Evolutionary conservation across 2,113 vertebrate species (phyloP).

Genomic region (Cyphomyrus discorhynchus): DNA sequence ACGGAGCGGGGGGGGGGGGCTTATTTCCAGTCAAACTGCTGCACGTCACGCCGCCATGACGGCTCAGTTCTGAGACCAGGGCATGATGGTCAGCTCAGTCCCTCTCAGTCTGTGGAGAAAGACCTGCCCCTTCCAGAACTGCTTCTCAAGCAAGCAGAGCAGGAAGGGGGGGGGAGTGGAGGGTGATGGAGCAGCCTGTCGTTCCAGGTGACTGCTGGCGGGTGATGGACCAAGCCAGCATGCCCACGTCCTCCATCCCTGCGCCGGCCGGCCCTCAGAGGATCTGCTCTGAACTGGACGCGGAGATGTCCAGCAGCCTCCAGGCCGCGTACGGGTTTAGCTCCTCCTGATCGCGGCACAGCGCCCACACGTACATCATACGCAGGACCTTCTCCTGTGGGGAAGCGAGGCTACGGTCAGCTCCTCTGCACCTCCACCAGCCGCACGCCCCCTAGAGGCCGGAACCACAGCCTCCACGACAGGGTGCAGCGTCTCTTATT

Average conservation of each 20-base stretch:
- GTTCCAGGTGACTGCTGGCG: no score
- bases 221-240: not conserved
- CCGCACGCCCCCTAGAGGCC: not conserved
- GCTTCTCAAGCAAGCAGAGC: not conserved
- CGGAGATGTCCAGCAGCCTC: conserved; percentile 88
- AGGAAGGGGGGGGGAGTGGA: not conserved
- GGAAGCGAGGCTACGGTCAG: not conserved
- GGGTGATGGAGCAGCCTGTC: not conserved
- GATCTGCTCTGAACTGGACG: conserved; percentile 87
- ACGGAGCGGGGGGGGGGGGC: not conserved
- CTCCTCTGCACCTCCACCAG: not conserved
- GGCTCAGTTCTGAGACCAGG: not conserved
- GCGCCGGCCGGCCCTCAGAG: conserved; percentile 59
- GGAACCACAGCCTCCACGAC: not conserved
- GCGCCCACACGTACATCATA: conserved; percentile 93
- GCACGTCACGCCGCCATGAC: not conserved
- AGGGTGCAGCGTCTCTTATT: not conserved
- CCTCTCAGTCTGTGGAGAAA: not conserved
- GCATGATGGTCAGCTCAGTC: not conserved
- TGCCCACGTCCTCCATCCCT: not conserved
- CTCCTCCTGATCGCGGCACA: conserved; percentile 91
- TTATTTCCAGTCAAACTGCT: not conserved
- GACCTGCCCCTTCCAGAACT: not conserved
- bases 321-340: conserved; percentile 84
- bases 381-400: conserved; percentile 84